Evolutionary conservation across 2,797 vertebrate species (phyloP).

Genomic region (Spondyliosoma cantharus): DNA sequence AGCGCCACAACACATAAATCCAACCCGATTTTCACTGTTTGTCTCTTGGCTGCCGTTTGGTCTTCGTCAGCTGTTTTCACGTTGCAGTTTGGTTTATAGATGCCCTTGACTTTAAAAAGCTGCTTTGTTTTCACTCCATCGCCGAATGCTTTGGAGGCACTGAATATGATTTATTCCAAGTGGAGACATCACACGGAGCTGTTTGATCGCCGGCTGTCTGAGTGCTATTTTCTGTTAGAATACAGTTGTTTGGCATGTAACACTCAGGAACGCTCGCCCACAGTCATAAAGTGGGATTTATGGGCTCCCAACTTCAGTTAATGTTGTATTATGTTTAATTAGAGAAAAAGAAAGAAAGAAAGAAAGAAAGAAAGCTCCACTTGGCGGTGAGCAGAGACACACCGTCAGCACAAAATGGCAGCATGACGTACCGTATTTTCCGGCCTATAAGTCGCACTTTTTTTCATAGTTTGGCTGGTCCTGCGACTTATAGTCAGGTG

Average conservation of each 20-base stretch:
- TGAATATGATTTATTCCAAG: background rate
- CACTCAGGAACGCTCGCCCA: background rate
- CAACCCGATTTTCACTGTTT: background rate
- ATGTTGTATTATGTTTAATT: conserved; percentile 17
- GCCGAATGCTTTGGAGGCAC: background rate
- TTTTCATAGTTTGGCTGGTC: no score
- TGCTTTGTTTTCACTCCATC: background rate
- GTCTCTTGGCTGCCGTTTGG: background rate
- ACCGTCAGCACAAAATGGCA: conserved; percentile 8
- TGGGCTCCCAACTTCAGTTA: background rate
- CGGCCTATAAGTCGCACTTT: no score
- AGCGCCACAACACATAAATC: no score
- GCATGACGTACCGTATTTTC: no score
- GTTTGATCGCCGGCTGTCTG: conserved; percentile 12
- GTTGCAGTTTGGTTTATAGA: background rate
- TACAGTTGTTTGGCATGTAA: conserved; percentile 14
- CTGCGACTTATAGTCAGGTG: no score
- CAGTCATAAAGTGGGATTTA: conserved; percentile 8
- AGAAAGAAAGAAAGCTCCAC: background rate
- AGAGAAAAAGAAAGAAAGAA: background rate
- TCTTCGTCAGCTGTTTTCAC: background rate
- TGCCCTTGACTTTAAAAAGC: background rate
- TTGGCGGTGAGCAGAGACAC: background rate
- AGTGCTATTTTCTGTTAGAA: conserved; percentile 1
- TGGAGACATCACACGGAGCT: background rate